Evolutionary conservation across 2,888 invertebrate genomes (phyloP), one percentile per base, ranked within the genome.

Genomic region (Dysmachus trigonus): DNA sequence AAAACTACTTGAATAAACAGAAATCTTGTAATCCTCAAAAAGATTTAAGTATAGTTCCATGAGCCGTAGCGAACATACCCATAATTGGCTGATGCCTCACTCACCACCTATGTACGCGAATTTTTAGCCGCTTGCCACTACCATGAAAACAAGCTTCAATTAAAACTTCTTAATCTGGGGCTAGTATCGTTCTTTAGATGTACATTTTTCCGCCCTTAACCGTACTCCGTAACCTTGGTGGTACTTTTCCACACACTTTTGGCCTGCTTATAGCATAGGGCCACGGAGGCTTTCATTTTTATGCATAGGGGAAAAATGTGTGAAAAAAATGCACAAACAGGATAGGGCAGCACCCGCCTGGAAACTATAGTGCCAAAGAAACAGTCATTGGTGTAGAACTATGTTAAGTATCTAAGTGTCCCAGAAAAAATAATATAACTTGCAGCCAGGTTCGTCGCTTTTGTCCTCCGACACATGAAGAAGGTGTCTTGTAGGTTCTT

Each of bases 321-420:
- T 33, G 18, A 10, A 62, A 27, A 33, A 73, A 73, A 73, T 73
- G 73, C 27, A 33, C 18, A 35, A 31, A 7, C 31, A 71, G 18
- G 15, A n/a, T 71, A 18, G 71, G 2, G 18, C 22, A 15, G 31
- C 33, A 27, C n/a, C 41, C 15, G 27, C 38, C 77, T 33, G 27
- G 47, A 47, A 77, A 77, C 47, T 77, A 51, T 47, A 77, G 77
- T 30, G 47, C 77, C 13, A 27, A 53, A 81, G 81, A 35, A 81
- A 38, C 47, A 79, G 47, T 53, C 81, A 18, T 53, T n/a, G 33
- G 81, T 10, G 81, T 30, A 33, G 33, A 81, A 81, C 81, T 81
- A 18, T 81, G 81, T 81, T 81, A 81, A 81, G 81, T 62, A 81
- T 81, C 62, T 53, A 62, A 81, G 53, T 13, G 30, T 31, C 33